phyloP scores from a whole-genome alignment of 2,888 invertebrate genomes.

The Stenchaetothrips biformis region DNA sequence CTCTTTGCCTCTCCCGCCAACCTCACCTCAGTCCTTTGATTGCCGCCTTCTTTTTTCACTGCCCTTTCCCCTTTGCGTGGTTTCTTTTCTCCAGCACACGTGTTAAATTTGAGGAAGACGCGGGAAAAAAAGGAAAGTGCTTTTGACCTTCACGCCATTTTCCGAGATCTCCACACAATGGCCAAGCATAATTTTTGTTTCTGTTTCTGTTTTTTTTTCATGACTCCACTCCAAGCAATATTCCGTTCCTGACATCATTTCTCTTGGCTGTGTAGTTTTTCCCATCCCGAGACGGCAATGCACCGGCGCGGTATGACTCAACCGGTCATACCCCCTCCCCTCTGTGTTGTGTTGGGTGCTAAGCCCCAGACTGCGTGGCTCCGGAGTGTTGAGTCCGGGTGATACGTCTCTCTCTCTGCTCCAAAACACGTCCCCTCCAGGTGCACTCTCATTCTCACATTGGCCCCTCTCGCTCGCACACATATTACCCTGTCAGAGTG shows the following conservation, averaged over 20 bases:
- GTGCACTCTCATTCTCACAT: neutral
- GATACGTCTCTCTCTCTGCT: conserved; percentile 4
- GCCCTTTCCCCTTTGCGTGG: no score
- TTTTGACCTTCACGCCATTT: no score
- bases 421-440: conserved; percentile 19
- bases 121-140: no score
- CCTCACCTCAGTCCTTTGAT: no score
- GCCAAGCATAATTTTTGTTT: no score
- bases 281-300: no score
- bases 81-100: no score
- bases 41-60: no score
- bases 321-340: neutral
- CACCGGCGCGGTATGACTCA: neutral
- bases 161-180: no score
- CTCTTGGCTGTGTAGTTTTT: neutral
- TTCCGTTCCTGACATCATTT: neutral
- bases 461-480: neutral
- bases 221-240: neutral
- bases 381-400: conserved; percentile 6
- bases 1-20: neutral
- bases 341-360: neutral
- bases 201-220: no score
- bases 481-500: conserved; percentile 21
- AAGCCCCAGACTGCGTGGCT: conserved; percentile 13
- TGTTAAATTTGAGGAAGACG: no score